phyloP scores from a whole-genome alignment of 2,797 vertebrate genomes.

The Cichlasoma orientale region DNA sequence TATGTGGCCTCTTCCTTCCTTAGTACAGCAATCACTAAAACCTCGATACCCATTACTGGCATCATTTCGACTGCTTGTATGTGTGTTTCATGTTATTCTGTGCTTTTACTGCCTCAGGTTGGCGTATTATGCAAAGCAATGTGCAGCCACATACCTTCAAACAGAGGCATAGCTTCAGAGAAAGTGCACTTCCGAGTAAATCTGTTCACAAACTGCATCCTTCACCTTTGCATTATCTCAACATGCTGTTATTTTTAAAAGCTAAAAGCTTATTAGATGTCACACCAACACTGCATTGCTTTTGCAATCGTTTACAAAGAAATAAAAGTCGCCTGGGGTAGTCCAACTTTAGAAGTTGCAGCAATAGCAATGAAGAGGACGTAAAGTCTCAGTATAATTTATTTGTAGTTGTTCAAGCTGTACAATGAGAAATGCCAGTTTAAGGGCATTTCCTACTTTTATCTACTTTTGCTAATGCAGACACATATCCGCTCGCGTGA shows the following conservation, averaged over 20 bases:
- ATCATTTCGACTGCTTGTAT: conserved; percentile 66
- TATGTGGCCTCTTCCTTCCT: conserved; percentile 73
- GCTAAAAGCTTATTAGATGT: neutral
- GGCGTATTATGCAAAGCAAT: conserved; percentile 43
- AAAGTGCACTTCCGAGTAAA: conserved; percentile 77
- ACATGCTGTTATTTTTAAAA: neutral
- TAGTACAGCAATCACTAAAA: conserved; percentile 57
- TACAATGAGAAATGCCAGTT: neutral
- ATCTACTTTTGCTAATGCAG: neutral
- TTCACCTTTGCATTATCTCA: neutral
- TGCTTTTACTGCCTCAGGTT: conserved; percentile 61
- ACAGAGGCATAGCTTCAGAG: conserved; percentile 34
- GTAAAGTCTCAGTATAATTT: neutral
- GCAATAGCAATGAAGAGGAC: conserved; percentile 49
- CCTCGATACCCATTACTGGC: conserved; percentile 49
- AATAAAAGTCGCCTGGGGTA: neutral
- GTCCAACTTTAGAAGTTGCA: conserved; percentile 5
- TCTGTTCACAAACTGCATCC: conserved; percentile 17
- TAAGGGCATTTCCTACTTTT: neutral
- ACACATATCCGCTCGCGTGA: neutral
- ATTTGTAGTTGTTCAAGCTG: neutral
- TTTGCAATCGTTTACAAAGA: conserved; percentile 3
- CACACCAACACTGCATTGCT: neutral
- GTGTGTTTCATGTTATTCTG: conserved; percentile 58
- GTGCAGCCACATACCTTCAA: conserved; percentile 29